phyloP scores from a whole-genome alignment of 2,797 vertebrate genomes.

The Labeo calbasu region DNA sequence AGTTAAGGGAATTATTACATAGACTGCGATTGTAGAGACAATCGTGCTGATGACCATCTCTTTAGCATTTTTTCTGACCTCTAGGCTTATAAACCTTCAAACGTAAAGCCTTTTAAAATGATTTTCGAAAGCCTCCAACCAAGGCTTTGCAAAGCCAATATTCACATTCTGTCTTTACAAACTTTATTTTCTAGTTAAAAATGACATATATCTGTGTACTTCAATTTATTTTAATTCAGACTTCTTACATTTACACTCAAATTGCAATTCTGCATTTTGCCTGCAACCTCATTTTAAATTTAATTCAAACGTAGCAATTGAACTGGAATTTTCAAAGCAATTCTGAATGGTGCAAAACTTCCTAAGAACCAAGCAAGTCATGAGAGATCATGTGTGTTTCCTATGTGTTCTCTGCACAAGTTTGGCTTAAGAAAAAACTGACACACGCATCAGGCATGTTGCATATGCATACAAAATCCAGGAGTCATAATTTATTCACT shows the following conservation, averaged over 20 bases:
- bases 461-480: slow-evolving; percentile 72
- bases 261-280: not conserved
- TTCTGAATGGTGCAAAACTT: not conserved
- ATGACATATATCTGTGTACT: not conserved
- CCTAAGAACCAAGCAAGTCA: not conserved
- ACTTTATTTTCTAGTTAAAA: not conserved
- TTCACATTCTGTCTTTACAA: not conserved
- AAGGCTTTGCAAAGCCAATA: not conserved
- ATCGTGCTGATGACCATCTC: not conserved
- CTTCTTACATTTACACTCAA: not conserved
- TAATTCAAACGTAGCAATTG: not conserved
- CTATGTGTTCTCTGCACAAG: slow-evolving; percentile 6
- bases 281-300: not conserved
- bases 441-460: slow-evolving; percentile 66
- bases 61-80: not conserved
- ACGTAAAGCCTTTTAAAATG: not conserved
- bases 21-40: not conserved
- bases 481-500: slow-evolving; percentile 74
- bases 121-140: not conserved
- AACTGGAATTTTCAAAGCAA: not conserved
- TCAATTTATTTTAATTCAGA: too few relatives aligned
- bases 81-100: too few relatives aligned
- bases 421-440: not conserved
- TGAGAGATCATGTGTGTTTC: slow-evolving; percentile 11
- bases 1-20: not conserved